Evolutionary conservation across 2,797 vertebrate genomes (phyloP).

Genomic region (Amblyopsis hoosieri): DNA sequence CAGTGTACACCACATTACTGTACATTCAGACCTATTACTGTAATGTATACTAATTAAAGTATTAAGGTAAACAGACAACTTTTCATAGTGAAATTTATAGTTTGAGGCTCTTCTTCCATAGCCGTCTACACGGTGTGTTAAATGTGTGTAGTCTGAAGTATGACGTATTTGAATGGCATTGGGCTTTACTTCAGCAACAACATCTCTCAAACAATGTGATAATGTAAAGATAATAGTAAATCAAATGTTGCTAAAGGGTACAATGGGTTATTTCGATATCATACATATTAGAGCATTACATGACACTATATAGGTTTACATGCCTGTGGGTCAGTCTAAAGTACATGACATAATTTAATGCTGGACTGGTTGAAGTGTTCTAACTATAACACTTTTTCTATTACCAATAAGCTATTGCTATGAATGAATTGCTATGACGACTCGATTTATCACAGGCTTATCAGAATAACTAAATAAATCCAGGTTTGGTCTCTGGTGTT

Average conservation of each 20-base stretch:
- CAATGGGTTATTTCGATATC: constrained; percentile 52
- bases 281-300: constrained; percentile 46
- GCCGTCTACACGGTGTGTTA: constrained; percentile 27
- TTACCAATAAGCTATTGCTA: no score
- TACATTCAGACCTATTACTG: constrained; percentile 5
- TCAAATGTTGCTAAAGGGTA: constrained; percentile 61
- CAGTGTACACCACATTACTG: constrained; percentile 33
- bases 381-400: no score
- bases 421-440: no score
- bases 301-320: constrained; percentile 42
- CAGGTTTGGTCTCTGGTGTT: no score
- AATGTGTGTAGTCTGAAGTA: constrained; percentile 45
- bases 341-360: constrained; percentile 26
- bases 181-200: constrained; percentile 48
- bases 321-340: constrained; percentile 50
- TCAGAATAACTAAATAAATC: no score
- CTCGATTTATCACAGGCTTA: no score
- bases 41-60: constrained; percentile 16
- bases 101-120: constrained; percentile 12
- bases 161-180: constrained; percentile 50
- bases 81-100: constrained; percentile 30
- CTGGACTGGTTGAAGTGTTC: no score
- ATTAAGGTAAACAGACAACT: constrained; percentile 16
- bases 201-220: constrained; percentile 46
- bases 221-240: constrained; percentile 69